Conservation (phyloP, 2,113 vertebrate genomes). For the Glaucomys volans region DNA sequence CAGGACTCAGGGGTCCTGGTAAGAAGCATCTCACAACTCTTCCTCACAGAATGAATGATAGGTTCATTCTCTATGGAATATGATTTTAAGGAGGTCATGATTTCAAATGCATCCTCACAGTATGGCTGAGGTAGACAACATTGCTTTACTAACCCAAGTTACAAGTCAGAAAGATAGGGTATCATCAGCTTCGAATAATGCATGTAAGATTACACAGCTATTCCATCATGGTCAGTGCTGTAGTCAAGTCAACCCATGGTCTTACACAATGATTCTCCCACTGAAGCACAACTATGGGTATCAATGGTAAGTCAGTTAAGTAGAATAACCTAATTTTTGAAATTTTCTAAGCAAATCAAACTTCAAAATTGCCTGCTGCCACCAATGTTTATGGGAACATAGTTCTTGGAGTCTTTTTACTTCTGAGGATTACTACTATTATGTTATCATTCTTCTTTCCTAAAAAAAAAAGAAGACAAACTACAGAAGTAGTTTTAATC, state of each 20-base stretch:
- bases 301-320: background rate
- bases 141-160: background rate
- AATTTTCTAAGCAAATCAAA: conserved; percentile 1
- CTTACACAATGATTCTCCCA: background rate
- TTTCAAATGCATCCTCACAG: background rate
- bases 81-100: background rate
- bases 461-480: background rate
- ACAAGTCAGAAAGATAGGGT: background rate
- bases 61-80: background rate
- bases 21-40: background rate
- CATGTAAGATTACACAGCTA: background rate
- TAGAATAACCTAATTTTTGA: background rate
- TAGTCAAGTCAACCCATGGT: background rate
- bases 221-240: background rate
- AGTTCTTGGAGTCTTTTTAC: background rate
- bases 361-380: background rate
- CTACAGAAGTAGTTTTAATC: background rate
- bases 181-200: background rate
- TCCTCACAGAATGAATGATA: background rate
- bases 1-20: background rate
- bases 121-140: background rate
- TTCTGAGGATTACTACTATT: background rate
- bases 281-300: background rate
- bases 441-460: background rate
- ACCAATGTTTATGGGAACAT: too few relatives aligned